These are phyloP conservation scores for Aleiodes sp. DNA, from an alignment of 1,140 invertebrate genomes.

Conservation along the genomic window DNA sequence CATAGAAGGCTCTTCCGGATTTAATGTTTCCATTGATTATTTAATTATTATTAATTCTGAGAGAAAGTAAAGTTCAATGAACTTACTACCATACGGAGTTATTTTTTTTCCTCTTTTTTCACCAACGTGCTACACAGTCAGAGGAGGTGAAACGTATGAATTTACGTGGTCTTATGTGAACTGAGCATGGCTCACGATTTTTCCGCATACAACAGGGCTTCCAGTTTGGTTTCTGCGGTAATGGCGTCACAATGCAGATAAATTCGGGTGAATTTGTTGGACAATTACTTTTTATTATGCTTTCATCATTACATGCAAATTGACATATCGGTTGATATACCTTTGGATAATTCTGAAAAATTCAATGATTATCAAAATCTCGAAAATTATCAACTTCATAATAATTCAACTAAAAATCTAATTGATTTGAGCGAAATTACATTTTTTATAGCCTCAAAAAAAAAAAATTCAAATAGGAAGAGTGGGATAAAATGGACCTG, in stretches of 20 bases:
- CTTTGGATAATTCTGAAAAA: neutral
- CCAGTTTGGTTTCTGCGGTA: conserved; percentile 43
- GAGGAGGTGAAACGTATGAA: conserved; percentile 33
- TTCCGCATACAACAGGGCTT: conserved; percentile 51
- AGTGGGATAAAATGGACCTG: no score
- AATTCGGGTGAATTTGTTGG: conserved; percentile 36
- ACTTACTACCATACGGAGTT: neutral
- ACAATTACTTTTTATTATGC: conserved; percentile 18
- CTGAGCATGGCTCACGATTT: conserved; percentile 43
- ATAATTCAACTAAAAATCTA: neutral
- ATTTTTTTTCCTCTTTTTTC: conserved; percentile 16
- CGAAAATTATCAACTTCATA: no score
- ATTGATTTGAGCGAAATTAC: no score
- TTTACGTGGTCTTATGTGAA: conserved; percentile 38
- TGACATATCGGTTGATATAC: neutral
- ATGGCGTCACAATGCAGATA: conserved; percentile 41
- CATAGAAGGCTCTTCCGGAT: conserved; percentile 6
- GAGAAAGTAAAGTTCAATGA: conserved; percentile 7
- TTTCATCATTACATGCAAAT: neutral
- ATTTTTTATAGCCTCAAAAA: no score
- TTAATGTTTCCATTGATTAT: neutral
- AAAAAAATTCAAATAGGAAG: no score
- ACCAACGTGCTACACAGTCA: conserved; percentile 43
- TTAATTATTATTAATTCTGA: neutral
- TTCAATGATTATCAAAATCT: no score